Evolutionary conservation across 2,797 vertebrate genomes (phyloP).

Genomic region (Cynodonichthys magdalenae): DNA sequence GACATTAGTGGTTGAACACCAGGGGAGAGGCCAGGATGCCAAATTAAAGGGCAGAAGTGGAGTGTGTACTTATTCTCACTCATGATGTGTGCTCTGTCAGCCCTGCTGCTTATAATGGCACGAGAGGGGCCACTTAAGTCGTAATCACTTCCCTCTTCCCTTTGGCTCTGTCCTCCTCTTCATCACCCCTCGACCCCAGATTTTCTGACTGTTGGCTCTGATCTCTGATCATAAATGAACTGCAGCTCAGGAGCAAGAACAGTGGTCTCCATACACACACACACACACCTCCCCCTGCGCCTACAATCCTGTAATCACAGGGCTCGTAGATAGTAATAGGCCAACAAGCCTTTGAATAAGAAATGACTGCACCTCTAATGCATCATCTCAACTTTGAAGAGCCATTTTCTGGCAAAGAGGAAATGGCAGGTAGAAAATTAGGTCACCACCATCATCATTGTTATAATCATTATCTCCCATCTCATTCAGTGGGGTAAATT

Average conservation of each 20-base stretch:
- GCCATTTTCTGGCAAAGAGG: slow-evolving; percentile 62
- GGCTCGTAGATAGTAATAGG: slow-evolving; percentile 64
- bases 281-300: slow-evolving; percentile 46
- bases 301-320: slow-evolving; percentile 71
- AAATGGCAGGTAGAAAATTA: slow-evolving; percentile 66
- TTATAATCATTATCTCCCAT: slow-evolving; percentile 50
- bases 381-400: slow-evolving; percentile 68
- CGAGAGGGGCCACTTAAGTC: slow-evolving; percentile 81
- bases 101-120: slow-evolving; percentile 75
- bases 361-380: slow-evolving; percentile 71
- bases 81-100: slow-evolving; percentile 72
- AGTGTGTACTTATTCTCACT: slow-evolving; percentile 72
- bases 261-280: slow-evolving; percentile 54
- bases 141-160: slow-evolving; percentile 77
- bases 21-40: slow-evolving; percentile 56
- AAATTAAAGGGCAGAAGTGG: slow-evolving; percentile 76
- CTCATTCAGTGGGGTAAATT: slow-evolving; percentile 33
- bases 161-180: slow-evolving; percentile 64
- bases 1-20: slow-evolving; percentile 68
- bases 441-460: slow-evolving; percentile 63
- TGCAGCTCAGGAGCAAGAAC: slow-evolving; percentile 73
- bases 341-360: slow-evolving; percentile 69
- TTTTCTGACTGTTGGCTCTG: slow-evolving; percentile 69
- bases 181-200: slow-evolving; percentile 48
- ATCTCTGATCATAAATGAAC: slow-evolving; percentile 81